Evolutionary conservation across 1,140 invertebrate genomes (phyloP), one percentile per base, ranked within the genome.

Genomic region (Prorops nasuta): DNA sequence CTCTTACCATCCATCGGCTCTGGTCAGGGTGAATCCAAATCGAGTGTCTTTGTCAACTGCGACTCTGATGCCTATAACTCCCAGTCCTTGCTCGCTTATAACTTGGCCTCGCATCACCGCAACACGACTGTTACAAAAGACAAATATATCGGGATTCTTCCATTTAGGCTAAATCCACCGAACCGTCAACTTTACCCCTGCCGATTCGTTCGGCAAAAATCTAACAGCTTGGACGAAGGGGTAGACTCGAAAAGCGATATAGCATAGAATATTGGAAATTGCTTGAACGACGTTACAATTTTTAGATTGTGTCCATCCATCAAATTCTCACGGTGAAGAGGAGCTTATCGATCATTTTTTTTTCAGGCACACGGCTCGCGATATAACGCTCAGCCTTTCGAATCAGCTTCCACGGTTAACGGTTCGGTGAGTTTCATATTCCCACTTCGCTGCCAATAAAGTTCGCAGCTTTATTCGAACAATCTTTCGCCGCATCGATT

Each of bases 101-200:
- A 98, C 94, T 78, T 93, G 90, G 51, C 97, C 97, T 67, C 97
- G 86, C 83, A 99, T 96, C 64, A 99, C 95, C 61, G 96, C 96
- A 62, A 97, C 95, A 74, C 96, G 93, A 80, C 96, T 98, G 83
- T 68, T 81, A 81, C 70, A 77, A 76, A 75, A 68, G 43, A 63
- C 60, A 66, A 66, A 71, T 71, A 71, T 67, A 69, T 70, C 57
- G 63, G 17, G 32, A 44, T 50, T 48, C 56, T 61, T 61, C 41
- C n/a, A n/a, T n/a, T n/a, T n/a, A n/a, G n/a, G n/a, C n/a, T n/a
- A n/a, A n/a, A n/a, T n/a, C n/a, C 41, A 34, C 32, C 52, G 21
- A 6, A 44, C 12, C 34, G 8, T 8, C 9, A 3, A 31, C 47
- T 35, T 52, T 24, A 39, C 47, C 40, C 36, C 43, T 9, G 45